These are phyloP conservation scores for Trichogramma pretiosum DNA, from an alignment of 1,140 invertebrate genomes.

Conservation along the genomic window DNA sequence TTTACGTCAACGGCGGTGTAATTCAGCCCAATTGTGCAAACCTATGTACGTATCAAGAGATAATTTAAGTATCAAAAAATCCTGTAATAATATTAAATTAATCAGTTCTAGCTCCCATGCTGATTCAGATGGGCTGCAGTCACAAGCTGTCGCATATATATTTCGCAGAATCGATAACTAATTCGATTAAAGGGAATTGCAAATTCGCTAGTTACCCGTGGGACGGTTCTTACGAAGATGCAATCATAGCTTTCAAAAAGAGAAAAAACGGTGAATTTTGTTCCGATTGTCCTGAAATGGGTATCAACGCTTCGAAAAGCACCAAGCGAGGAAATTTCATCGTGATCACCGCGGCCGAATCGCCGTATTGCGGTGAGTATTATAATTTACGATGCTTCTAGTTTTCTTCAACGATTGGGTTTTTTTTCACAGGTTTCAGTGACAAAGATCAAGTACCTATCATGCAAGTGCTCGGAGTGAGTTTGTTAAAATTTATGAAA, in stretches of 20 bases:
- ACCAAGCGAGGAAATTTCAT: constrained; percentile 5
- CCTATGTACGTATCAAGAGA: constrained; percentile 2
- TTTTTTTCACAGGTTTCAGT: no score
- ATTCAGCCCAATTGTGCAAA: constrained; percentile 3
- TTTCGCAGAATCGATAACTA: constrained; percentile 1
- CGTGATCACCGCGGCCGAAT: background rate
- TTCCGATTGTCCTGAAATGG: constrained; percentile 6
- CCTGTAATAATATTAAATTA: background rate
- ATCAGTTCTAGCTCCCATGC: background rate
- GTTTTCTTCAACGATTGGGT: constrained; percentile 5
- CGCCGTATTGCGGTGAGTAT: constrained; percentile 8
- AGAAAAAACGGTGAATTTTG: background rate
- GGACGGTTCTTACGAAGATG: constrained; percentile 3
- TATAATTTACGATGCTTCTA: constrained; percentile 1
- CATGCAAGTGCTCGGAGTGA: no score
- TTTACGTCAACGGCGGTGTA: constrained; percentile 12
- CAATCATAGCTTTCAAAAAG: background rate
- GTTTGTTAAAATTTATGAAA: no score
- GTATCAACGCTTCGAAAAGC: constrained; percentile 1
- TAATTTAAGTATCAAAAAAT: background rate
- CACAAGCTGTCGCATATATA: constrained; percentile 9
- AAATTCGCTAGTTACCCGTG: constrained; percentile 2
- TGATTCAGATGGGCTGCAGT: constrained; percentile 10
- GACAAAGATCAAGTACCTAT: no score
- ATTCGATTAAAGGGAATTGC: background rate